phyloP scores from a whole-genome alignment of 2,888 invertebrate species.

The Euclidia mi region DNA sequence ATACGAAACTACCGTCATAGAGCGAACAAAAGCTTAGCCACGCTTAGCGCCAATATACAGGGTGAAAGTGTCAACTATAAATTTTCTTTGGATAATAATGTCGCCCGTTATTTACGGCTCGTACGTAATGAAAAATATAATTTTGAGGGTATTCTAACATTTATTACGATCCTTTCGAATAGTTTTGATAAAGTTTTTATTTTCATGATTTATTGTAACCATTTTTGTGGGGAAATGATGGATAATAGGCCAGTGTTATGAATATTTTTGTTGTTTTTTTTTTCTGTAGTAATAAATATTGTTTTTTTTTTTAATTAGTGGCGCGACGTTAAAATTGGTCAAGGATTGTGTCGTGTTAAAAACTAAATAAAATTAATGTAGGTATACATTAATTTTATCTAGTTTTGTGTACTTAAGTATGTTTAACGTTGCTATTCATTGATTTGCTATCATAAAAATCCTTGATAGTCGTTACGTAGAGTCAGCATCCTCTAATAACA shows the following conservation, averaged over 20 bases:
- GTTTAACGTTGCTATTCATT: no score
- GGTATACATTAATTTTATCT: no score
- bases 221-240: slow-evolving; percentile 1
- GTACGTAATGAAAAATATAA: slow-evolving; percentile 57
- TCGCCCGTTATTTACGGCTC: slow-evolving; percentile 51
- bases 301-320: no score
- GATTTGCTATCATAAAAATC: no score
- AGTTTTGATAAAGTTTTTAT: slow-evolving; percentile 26
- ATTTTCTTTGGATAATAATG: slow-evolving; percentile 54
- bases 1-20: slow-evolving; percentile 7
- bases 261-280: not conserved
- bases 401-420: no score
- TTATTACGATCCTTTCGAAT: slow-evolving; percentile 41
- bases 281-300: no score
- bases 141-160: slow-evolving; percentile 42
- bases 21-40: slow-evolving; percentile 17
- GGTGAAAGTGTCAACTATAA: slow-evolving; percentile 37
- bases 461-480: no score
- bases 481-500: no score
- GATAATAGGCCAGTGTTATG: not conserved
- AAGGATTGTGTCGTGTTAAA: no score
- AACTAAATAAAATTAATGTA: no score
- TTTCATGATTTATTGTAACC: slow-evolving; percentile 29
- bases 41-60: slow-evolving; percentile 13
- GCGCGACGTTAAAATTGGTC: no score